These are phyloP conservation scores for Philonicus albiceps DNA, from an alignment of 2,888 invertebrate species.

Conservation along the genomic window DNA sequence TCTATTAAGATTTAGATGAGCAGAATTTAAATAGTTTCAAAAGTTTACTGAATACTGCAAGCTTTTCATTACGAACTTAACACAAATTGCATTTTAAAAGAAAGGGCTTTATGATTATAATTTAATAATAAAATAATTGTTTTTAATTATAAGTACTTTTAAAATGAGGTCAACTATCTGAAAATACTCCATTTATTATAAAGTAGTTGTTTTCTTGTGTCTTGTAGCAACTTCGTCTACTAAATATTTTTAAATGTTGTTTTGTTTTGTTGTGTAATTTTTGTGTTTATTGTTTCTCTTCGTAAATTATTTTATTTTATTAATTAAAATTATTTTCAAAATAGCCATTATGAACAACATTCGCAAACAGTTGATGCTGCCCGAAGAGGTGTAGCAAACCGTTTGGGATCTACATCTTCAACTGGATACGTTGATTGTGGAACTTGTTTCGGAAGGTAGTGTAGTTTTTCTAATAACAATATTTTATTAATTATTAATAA, in stretches of 20 bases:
- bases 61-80: too few relatives aligned
- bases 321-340: background rate
- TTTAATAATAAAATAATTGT: too few relatives aligned
- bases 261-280: background rate
- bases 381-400: constrained; percentile 53
- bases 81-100: too few relatives aligned
- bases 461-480: background rate
- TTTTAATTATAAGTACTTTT: too few relatives aligned
- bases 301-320: background rate
- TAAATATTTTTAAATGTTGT: background rate
- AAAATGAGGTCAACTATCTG: background rate
- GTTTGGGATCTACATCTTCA: constrained; percentile 50
- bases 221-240: background rate
- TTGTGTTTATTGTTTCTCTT: background rate
- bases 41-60: too few relatives aligned
- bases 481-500: background rate
- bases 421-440: constrained; percentile 43
- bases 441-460: constrained; percentile 34
- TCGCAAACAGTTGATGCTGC: constrained; percentile 59
- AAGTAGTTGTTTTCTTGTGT: background rate
- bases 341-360: constrained; percentile 59
- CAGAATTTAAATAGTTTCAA: too few relatives aligned
- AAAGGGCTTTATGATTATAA: too few relatives aligned
- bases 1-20: too few relatives aligned
- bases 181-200: background rate